Evolutionary conservation across 2,113 vertebrate genomes (phyloP).

Genomic region (Meles meles): DNA sequence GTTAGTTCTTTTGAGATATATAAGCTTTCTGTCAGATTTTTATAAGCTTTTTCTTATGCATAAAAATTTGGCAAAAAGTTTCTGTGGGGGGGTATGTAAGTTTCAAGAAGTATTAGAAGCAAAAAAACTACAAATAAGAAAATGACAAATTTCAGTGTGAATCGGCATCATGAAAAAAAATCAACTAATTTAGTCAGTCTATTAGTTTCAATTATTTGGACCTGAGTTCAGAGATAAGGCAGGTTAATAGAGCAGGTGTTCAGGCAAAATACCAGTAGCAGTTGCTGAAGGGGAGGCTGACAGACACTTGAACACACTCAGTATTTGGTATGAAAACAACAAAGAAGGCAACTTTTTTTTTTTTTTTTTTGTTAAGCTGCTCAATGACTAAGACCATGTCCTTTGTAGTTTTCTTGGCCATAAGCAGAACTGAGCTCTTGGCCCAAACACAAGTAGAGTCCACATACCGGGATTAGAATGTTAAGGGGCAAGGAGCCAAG

Average conservation of each 20-base stretch:
- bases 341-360: not conserved
- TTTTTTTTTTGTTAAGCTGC: not conserved
- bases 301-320: not conserved
- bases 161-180: not conserved
- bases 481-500: not conserved
- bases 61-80: conserved; percentile 39
- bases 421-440: not conserved
- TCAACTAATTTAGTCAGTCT: not conserved
- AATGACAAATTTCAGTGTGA: not conserved
- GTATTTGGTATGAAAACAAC: not conserved
- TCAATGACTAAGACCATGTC: not conserved
- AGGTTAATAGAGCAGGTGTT: not conserved
- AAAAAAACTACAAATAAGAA: not conserved
- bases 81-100: not conserved
- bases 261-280: not conserved
- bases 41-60: conserved; percentile 30
- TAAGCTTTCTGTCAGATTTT: conserved; percentile 43
- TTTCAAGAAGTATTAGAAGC: not conserved
- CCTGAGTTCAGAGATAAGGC: not conserved
- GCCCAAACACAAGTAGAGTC: not conserved
- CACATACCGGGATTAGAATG: not conserved
- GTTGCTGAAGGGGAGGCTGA: not conserved
- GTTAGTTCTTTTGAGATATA: conserved; percentile 53
- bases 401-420: not conserved
- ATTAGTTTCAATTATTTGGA: not conserved